phyloP scores from a whole-genome alignment of 2,797 vertebrate species.

The Xerus rutilus region DNA sequence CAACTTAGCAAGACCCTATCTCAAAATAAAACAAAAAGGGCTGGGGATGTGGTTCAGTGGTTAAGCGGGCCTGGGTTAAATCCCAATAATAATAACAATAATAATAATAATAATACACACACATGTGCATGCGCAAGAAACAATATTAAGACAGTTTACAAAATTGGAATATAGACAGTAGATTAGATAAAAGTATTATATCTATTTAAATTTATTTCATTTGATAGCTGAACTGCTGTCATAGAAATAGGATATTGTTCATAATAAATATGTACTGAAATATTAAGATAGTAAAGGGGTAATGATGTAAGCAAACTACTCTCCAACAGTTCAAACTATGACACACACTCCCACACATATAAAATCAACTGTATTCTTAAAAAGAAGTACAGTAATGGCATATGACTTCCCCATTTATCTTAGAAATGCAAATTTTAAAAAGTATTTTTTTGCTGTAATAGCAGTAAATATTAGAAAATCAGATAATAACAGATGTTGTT shows the following conservation, averaged over 20 bases:
- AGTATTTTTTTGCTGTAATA: background rate
- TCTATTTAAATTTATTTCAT: background rate
- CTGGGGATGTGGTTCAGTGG: too few relatives aligned
- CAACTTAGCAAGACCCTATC: too few relatives aligned
- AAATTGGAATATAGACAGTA: background rate
- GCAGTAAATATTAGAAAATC: background rate
- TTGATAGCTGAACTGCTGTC: background rate
- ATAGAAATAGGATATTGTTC: background rate
- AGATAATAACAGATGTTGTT: background rate
- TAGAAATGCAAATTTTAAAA: constrained; percentile 13
- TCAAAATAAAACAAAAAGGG: too few relatives aligned
- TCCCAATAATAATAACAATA: too few relatives aligned
- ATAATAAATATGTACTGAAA: background rate
- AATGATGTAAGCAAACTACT: background rate
- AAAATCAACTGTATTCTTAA: background rate
- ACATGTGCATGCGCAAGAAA: background rate
- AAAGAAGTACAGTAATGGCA: background rate
- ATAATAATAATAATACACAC: too few relatives aligned
- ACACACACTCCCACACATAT: background rate
- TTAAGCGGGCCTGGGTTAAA: too few relatives aligned
- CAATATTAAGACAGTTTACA: background rate
- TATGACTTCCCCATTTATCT: background rate
- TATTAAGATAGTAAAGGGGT: background rate
- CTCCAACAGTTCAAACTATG: background rate
- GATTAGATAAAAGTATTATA: background rate